phyloP scores from a whole-genome alignment of 2,888 invertebrate species.

The Platycheirus albimanus region DNA sequence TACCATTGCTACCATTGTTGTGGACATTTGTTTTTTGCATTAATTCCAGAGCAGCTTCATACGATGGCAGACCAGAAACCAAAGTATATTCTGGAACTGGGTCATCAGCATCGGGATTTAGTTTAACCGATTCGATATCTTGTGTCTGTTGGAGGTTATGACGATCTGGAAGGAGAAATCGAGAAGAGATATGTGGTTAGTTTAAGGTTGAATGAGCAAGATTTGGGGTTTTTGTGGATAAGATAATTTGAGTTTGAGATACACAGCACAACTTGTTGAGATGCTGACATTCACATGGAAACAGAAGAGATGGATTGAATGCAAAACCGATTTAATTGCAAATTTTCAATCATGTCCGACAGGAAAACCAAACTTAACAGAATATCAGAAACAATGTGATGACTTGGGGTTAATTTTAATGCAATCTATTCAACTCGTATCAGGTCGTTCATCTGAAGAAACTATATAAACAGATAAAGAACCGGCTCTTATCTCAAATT shows the following conservation, averaged over 20 bases:
- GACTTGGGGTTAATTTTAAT: not conserved
- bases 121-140: slow-evolving; percentile 81
- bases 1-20: slow-evolving; percentile 16
- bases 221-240: slow-evolving; percentile 15
- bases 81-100: slow-evolving; percentile 86
- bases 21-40: slow-evolving; percentile 82
- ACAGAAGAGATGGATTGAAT: not conserved
- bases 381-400: not conserved
- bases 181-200: slow-evolving; percentile 10
- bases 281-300: too few species aligned
- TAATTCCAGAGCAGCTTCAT: slow-evolving; percentile 86
- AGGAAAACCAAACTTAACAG: not conserved
- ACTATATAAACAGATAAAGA: not conserved
- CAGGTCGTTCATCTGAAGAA: not conserved
- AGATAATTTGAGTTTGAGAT: not conserved
- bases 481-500: not conserved
- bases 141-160: slow-evolving; percentile 71
- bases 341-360: not conserved
- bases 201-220: not conserved
- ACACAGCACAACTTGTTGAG: too few species aligned
- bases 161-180: slow-evolving; percentile 75
- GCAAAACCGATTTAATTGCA: not conserved
- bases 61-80: slow-evolving; percentile 86
- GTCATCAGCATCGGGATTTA: slow-evolving; percentile 82
- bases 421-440: too few species aligned